Percentiles rank a stretch among this genome's conserved stretches.
Evolutionary conservation across 1,140 invertebrate species (phyloP).

Genomic region (Pemphigus obesinymphae): DNA sequence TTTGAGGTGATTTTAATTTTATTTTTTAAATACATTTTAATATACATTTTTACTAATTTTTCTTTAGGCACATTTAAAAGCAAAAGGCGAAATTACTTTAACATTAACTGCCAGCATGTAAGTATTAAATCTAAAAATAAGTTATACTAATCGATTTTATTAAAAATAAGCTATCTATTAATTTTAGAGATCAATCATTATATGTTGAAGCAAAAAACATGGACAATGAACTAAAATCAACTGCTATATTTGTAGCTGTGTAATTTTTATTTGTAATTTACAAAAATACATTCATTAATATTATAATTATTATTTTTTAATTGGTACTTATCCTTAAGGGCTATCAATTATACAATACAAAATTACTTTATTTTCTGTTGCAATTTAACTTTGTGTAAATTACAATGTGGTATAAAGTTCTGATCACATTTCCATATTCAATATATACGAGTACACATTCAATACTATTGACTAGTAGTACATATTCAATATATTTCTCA

Average conservation of each 20-base stretch:
- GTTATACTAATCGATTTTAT: neutral
- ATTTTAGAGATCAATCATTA: constrained; percentile 11
- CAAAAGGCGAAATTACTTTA: constrained; percentile 2
- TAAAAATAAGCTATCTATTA: neutral
- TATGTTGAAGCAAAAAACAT: constrained; percentile 3
- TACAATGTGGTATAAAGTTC: no score
- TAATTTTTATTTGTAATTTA: neutral
- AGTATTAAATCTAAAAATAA: neutral
- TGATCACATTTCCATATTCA: no score
- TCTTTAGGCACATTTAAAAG: constrained; percentile 2
- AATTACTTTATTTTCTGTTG: no score
- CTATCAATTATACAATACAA: no score
- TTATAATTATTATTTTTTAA: no score
- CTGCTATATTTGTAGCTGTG: constrained; percentile 24
- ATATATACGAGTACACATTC: no score
- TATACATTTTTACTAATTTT: neutral
- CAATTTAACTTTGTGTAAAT: no score
- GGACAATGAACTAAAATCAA: neutral
- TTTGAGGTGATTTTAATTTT: constrained; percentile 22
- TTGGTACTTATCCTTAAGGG: no score
- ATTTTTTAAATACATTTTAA: neutral
- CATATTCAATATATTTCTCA: no score
- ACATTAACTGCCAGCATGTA: constrained; percentile 19
- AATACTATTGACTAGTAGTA: no score
- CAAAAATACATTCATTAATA: neutral